phyloP scores from a whole-genome alignment of 2,113 vertebrate genomes.

The Candoia aspera region DNA sequence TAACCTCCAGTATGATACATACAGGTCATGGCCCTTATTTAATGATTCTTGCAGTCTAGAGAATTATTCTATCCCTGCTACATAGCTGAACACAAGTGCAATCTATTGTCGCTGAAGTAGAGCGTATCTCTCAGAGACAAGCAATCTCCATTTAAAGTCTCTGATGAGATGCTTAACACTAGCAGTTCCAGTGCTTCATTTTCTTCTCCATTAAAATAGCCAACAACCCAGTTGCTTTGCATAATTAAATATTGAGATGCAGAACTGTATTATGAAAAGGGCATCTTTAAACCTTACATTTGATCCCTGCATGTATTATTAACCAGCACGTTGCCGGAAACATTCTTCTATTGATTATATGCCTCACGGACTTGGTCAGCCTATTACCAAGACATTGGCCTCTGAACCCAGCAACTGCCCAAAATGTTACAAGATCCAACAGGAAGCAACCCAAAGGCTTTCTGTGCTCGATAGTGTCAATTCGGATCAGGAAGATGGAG shows the following conservation, averaged over 20 bases:
- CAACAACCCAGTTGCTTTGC: neutral
- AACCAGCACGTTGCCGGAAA: conserved; percentile 77
- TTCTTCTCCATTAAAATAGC: conserved; percentile 23
- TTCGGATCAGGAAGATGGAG: conserved; percentile 63
- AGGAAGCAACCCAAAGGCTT: conserved; percentile 46
- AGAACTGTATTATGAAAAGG: conserved; percentile 25
- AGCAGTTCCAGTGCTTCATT: conserved; percentile 23
- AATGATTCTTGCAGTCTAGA: conserved; percentile 34
- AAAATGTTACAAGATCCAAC: conserved; percentile 69
- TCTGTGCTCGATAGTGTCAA: conserved; percentile 61
- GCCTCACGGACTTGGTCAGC: conserved; percentile 76
- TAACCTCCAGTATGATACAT: conserved; percentile 20
- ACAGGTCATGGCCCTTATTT: conserved; percentile 11
- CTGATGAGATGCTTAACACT: conserved; percentile 30
- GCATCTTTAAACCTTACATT: neutral
- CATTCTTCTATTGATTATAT: conserved; percentile 74
- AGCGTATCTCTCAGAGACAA: conserved; percentile 3
- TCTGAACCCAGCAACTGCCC: conserved; percentile 80
- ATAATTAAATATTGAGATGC: conserved; percentile 22
- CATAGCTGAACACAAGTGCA: neutral
- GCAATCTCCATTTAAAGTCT: conserved; percentile 35
- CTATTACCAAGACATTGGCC: conserved; percentile 80
- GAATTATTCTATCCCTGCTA: conserved; percentile 35
- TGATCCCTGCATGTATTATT: conserved; percentile 32
- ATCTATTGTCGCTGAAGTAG: conserved; percentile 40